These are phyloP conservation scores for Momotus momota DNA, from an alignment of 2,797 vertebrate species.

Conservation along the genomic window DNA sequence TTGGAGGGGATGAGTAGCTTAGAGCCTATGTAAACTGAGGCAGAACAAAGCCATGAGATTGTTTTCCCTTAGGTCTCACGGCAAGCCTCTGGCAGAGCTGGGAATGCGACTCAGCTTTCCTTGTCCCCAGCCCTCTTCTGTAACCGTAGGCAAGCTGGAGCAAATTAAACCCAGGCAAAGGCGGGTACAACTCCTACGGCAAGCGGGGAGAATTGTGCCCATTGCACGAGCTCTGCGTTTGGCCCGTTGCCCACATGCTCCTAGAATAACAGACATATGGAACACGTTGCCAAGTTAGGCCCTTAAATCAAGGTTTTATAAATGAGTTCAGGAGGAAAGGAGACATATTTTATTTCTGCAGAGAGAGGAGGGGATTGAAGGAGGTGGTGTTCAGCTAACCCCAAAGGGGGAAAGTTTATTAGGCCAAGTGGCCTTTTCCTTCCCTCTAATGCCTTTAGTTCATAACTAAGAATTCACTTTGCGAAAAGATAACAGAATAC, in stretches of 20 bases:
- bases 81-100: conserved; percentile 28
- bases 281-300: conserved; percentile 57
- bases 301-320: conserved; percentile 68
- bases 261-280: conserved; percentile 62
- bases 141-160: conserved; percentile 40
- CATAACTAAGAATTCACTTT: conserved; percentile 58
- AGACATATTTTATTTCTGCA: conserved; percentile 62
- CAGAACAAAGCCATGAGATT: conserved; percentile 38
- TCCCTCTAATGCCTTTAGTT: conserved; percentile 26
- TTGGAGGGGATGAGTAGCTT: neutral
- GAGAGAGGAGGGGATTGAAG: conserved; percentile 6
- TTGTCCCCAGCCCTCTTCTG: neutral
- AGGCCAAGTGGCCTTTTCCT: conserved; percentile 68
- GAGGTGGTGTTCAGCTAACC: conserved; percentile 45
- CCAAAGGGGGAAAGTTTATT: conserved; percentile 51
- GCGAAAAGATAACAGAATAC: conserved; percentile 66
- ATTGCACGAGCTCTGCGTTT: neutral
- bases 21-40: conserved; percentile 55
- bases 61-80: conserved; percentile 44
- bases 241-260: conserved; percentile 37
- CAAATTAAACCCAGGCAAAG: conserved; percentile 55
- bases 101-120: conserved; percentile 24
- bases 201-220: conserved; percentile 38
- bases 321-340: conserved; percentile 58
- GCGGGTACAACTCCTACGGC: neutral